Conservation (phyloP, 2,113 vertebrate species). For the Canis aureus region DNA sequence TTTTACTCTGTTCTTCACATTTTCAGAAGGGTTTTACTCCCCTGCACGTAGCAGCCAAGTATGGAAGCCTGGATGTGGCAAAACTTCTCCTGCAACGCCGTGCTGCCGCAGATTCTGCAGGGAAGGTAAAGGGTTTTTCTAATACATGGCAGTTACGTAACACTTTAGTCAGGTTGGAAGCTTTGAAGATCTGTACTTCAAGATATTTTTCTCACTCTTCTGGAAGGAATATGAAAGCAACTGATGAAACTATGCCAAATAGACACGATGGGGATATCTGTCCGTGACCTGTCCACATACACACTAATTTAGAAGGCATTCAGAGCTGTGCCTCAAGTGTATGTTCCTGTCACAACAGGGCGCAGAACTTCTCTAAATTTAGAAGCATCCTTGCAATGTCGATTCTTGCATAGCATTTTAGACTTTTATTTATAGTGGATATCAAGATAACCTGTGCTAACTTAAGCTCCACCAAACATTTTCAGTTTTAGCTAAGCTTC, state of each 20-base stretch:
- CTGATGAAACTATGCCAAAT: background rate
- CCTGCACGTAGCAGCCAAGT: constrained; percentile 96
- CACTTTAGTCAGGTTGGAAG: background rate
- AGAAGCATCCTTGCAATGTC: background rate
- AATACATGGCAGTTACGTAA: fast-evolving
- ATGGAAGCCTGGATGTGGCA: constrained; percentile 97
- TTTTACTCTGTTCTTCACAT: background rate
- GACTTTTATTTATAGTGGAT: background rate
- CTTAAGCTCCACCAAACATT: background rate
- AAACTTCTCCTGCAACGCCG: constrained; percentile 95
- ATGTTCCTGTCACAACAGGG: fast-evolving
- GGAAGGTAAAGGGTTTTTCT: constrained; percentile 90
- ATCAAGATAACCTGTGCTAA: constrained; percentile 23
- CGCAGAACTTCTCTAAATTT: background rate
- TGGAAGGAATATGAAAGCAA: background rate
- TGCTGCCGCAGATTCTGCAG: constrained; percentile 93
- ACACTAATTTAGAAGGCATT: background rate
- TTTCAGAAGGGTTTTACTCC: constrained; percentile 98
- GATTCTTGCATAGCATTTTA: background rate
- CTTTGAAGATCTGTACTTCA: fast-evolving
- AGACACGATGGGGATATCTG: too few species aligned
- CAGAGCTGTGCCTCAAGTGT: background rate
- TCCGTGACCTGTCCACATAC: background rate
- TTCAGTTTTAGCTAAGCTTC: constrained; percentile 45
- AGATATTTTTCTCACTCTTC: background rate